These are phyloP conservation scores for Meandrusa payeni DNA, from an alignment of 2,888 invertebrate species.

Conservation along the genomic window DNA sequence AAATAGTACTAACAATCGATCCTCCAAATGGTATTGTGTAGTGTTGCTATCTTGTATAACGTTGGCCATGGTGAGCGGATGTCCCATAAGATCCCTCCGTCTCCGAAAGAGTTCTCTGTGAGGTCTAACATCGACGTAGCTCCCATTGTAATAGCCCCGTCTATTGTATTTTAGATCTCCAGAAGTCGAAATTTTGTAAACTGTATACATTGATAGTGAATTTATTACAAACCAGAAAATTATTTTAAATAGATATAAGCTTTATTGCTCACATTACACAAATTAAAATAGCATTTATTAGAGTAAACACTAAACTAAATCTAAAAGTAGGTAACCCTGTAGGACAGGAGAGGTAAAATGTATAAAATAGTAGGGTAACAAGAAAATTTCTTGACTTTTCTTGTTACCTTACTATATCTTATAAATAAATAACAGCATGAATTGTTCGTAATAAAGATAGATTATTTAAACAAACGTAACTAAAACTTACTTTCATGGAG, in stretches of 20 bases:
- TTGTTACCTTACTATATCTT: too few species aligned
- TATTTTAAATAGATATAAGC: neutral
- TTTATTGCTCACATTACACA: too few species aligned
- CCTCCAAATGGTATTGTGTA: conserved; percentile 51
- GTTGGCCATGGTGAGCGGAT: conserved; percentile 56
- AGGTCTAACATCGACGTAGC: conserved; percentile 42
- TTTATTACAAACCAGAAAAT: neutral
- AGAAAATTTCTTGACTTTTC: too few species aligned
- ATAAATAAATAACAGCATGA: too few species aligned
- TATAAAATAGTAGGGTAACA: too few species aligned
- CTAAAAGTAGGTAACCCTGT: too few species aligned
- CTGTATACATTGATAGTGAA: conserved; percentile 39
- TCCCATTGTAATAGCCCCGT: conserved; percentile 50
- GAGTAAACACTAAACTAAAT: too few species aligned
- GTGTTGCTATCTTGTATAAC: conserved; percentile 61
- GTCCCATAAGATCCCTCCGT: conserved; percentile 52
- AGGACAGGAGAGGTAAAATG: too few species aligned
- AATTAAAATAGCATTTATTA: too few species aligned
- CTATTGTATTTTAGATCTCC: conserved; percentile 27
- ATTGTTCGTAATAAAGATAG: too few species aligned
- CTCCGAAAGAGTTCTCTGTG: conserved; percentile 49
- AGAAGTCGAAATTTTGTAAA: conserved; percentile 47
- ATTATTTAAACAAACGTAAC: too few species aligned
- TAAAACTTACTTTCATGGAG: conserved; percentile 51
- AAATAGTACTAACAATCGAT: conserved; percentile 46